Evolutionary conservation across 2,113 vertebrate genomes (phyloP), one percentile per base, ranked within the genome.

Genomic region (Zootoca vivipara): DNA sequence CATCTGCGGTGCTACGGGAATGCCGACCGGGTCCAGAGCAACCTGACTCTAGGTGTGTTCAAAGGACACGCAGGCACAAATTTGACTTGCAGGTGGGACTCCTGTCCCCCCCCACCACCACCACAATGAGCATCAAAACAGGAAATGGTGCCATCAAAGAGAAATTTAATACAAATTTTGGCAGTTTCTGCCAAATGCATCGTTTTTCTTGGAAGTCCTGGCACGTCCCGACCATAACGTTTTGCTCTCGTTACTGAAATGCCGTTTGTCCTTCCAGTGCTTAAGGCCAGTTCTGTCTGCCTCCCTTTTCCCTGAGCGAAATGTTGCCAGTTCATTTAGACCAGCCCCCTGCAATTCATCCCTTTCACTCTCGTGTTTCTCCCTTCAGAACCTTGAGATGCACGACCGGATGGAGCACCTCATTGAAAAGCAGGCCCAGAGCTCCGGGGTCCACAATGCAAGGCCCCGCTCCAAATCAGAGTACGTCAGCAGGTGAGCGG

Each of bases 351-450:
- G 46, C 1, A 52, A 12, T 2, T 52, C 58, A 62, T 20, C n/a
- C 33, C 33, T 73, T 0, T 64, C 12, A 78, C 56, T 26, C 1
- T 58, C 10, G 2, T 3, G 78, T 64, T 75, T 5, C 78, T 88
- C 56, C 93, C 33, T 35, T 2, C 28, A 99, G 98, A 99, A 99
- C 95, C 96, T 98, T 90, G 98, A 99, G 93, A 98, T 99, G 98
- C 98, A 97, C 0, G 98, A 99, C 88, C 98, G 98, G 91, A 97
- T 99, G 91, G 98, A 99, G 67, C 98, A 98, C 93, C 96, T 98
- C 89, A 97, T 98, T 1, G 98, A 97, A 85, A 96, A 95, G 16
- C 98, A 98, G 46, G 52, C 97, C 92, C 97, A 62, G 15, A 62
- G 93, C 62, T 93, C 97, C 10, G 91, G 97, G 0, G 94, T 91